phyloP scores from a whole-genome alignment of 2,113 vertebrate genomes.

The Heloderma charlesbogerti region DNA sequence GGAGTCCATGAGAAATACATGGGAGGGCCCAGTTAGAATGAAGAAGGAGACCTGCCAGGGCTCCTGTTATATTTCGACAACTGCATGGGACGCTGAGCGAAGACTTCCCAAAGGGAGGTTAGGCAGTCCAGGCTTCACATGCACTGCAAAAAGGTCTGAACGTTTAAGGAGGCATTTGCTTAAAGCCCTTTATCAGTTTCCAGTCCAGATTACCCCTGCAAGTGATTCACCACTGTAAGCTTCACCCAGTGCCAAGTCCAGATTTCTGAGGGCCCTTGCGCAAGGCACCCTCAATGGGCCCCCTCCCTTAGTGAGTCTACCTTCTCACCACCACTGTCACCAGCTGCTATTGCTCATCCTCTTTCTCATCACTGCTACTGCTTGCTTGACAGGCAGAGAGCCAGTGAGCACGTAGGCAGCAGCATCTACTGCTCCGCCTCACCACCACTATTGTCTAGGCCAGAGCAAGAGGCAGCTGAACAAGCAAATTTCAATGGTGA shows the following conservation, averaged over 20 bases:
- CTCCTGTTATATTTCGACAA: neutral
- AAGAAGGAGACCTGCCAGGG: neutral
- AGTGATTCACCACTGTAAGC: neutral
- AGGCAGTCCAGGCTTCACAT: neutral
- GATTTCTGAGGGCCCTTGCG: no score
- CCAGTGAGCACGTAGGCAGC: neutral
- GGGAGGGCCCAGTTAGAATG: neutral
- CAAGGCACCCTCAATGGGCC: no score
- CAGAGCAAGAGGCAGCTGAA: no score
- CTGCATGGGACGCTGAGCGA: neutral
- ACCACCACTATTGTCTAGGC: no score
- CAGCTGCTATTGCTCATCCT: no score
- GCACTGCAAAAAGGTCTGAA: neutral
- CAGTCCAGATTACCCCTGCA: neutral
- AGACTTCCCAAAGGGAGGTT: neutral
- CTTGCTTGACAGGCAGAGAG: neutral
- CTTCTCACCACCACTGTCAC: no score
- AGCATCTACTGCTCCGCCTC: no score
- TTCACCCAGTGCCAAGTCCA: no score
- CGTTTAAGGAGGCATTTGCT: neutral
- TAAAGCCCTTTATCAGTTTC: neutral
- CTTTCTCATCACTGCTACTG: no score
- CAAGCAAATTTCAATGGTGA: no score
- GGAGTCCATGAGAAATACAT: neutral
- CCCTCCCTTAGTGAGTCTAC: no score